Evolutionary conservation across 2,797 vertebrate genomes (phyloP), one percentile per base, ranked within the genome.

Genomic region (Ara ararauna): DNA sequence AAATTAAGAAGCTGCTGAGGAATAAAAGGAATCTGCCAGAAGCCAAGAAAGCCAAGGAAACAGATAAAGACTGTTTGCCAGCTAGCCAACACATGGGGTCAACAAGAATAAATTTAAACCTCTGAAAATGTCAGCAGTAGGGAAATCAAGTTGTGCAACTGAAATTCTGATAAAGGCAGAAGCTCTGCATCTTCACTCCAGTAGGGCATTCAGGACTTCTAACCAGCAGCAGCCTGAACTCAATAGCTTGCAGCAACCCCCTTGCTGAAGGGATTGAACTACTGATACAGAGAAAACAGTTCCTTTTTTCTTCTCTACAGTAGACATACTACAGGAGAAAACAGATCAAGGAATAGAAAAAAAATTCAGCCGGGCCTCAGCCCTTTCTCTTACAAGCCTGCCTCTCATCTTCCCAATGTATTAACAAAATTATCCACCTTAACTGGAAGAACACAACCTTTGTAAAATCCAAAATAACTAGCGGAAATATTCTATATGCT

Each of bases 221-320:
- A 74, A 56, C 34, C n/a, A 70, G 51, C 3, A 67, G 82, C 62
- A 83, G 29, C 42, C 81, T 95, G 66, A 72, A 82, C 44, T 93
- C 78, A 90, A 92, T 45, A 92, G 72, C 74, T 89, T 62, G 19
- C 44, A 95, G 84, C 61, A 96, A 68, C 9, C 23, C 32, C 68
- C 66, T 84, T 72, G 56, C 48, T 81, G 68, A 90, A 94, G 51
- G 89, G 88, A 85, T 93, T 96, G 77, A 97, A 92, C 90, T 75
- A 85, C 56, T 77, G 85, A 91, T 85, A 91, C 2, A 5, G 90
- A 95, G 79, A 93, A 95, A 90, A 84, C 58, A 54, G 15, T 30
- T 77, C 65, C 65, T 91, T 94, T 96, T 96, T 92, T 81, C 53
- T 95, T 77, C 89, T 61, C 72, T 53, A 87, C 82, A 94, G 85